Evolutionary conservation across 2,797 vertebrate species (phyloP).

Genomic region (Lagodon rhomboides): DNA sequence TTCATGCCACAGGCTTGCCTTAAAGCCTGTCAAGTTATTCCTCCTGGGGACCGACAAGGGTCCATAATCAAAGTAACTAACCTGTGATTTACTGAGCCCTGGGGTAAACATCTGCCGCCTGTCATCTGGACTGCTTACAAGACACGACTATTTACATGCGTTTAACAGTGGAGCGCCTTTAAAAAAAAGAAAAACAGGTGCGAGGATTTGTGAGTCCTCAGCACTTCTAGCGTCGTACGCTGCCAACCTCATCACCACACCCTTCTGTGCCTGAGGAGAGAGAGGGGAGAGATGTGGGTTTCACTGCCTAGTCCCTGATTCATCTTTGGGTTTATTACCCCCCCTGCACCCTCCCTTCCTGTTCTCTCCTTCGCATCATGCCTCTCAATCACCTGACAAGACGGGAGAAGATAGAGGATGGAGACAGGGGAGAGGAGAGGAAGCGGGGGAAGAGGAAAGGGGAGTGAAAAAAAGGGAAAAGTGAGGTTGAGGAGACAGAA

Average conservation of each 20-base stretch:
- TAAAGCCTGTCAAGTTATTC: constrained; percentile 55
- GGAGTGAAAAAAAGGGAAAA: not conserved
- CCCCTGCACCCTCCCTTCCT: not conserved
- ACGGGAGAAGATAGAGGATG: constrained; percentile 8
- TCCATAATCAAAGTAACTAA: constrained; percentile 75
- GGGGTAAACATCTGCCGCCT: constrained; percentile 76
- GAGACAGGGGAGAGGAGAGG: constrained; percentile 11
- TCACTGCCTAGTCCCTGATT: constrained; percentile 42
- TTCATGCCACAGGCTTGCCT: constrained; percentile 53
- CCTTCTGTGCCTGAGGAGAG: constrained; percentile 44
- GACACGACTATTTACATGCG: constrained; percentile 64
- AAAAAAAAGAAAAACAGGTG: constrained; percentile 20
- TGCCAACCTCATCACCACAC: constrained; percentile 51
- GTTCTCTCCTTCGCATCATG: constrained; percentile 24
- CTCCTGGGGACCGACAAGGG: constrained; percentile 53
- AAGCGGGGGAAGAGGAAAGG: not conserved
- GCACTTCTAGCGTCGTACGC: constrained; percentile 52
- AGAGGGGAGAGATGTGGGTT: constrained; percentile 15
- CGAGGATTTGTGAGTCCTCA: constrained; percentile 63
- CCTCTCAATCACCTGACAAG: constrained; percentile 64
- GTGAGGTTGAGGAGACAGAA: not conserved
- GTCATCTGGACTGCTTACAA: constrained; percentile 72
- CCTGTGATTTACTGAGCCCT: constrained; percentile 75
- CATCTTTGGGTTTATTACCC: constrained; percentile 60
- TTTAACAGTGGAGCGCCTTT: constrained; percentile 50